Evolutionary conservation across 1,140 invertebrate species (phyloP).

Genomic region (Heterodera schachtii): DNA sequence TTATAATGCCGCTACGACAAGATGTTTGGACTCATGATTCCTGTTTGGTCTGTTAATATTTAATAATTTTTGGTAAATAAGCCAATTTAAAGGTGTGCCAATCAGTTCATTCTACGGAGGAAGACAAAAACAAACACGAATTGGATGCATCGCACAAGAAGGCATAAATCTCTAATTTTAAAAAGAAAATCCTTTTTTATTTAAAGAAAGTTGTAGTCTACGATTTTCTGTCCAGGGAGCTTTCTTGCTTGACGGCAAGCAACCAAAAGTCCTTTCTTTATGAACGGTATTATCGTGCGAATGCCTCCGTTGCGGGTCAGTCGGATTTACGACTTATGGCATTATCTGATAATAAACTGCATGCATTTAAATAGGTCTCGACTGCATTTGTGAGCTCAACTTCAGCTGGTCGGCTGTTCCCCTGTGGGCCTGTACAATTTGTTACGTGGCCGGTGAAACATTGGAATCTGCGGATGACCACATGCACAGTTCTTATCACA

Average conservation of each 20-base stretch:
- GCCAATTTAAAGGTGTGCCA: conserved; percentile 32
- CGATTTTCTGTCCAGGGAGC: conserved; percentile 36
- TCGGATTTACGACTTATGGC: neutral
- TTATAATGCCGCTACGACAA: conserved; percentile 25
- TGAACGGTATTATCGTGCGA: conserved; percentile 37
- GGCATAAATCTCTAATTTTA: conserved; percentile 5
- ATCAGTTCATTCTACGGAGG: conserved; percentile 32
- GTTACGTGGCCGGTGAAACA: conserved; percentile 39
- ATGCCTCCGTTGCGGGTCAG: conserved; percentile 37
- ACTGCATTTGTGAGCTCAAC: conserved; percentile 44
- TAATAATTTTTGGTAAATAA: neutral
- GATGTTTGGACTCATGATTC: conserved; percentile 37
- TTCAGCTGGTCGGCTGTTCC: conserved; percentile 35
- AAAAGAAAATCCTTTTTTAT: conserved; percentile 26
- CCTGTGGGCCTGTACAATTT: conserved; percentile 39
- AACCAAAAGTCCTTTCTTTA: conserved; percentile 25
- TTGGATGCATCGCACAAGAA: conserved; percentile 38
- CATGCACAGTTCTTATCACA: conserved; percentile 34
- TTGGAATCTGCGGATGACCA: conserved; percentile 40
- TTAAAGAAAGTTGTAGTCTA: conserved; percentile 44
- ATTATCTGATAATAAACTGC: neutral
- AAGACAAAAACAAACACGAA: conserved; percentile 38
- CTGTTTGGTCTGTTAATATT: conserved; percentile 11
- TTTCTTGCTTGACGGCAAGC: conserved; percentile 36
- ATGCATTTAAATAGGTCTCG: conserved; percentile 11